Conservation (phyloP, 2,797 vertebrate genomes). For the Phrynocephalus guinanensis region DNA sequence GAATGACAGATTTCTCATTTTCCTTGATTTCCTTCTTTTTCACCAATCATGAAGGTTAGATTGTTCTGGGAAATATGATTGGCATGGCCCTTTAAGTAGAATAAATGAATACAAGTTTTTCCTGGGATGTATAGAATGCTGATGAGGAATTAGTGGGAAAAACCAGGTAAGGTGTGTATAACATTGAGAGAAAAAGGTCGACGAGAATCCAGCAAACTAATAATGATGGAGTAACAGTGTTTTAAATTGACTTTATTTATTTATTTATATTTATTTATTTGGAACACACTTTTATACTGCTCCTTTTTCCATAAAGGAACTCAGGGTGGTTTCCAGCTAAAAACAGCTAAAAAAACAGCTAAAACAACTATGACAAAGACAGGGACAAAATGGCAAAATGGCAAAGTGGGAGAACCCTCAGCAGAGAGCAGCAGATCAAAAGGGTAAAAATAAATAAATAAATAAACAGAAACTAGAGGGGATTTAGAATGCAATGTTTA, state of each 20-base stretch:
- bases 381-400: too few relatives aligned
- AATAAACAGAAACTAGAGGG: not conserved
- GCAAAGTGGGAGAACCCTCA: too few relatives aligned
- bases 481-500: conserved; percentile 24
- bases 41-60: not conserved
- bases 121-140: not conserved
- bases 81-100: conserved; percentile 6
- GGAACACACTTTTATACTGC: too few relatives aligned
- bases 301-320: too few relatives aligned
- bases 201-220: conserved; percentile 17
- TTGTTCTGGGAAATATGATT: conserved; percentile 3
- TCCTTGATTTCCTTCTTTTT: not conserved
- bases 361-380: too few relatives aligned
- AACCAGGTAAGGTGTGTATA: not conserved
- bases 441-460: too few relatives aligned
- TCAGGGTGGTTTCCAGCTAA: too few relatives aligned
- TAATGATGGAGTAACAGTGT: not conserved
- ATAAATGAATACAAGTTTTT: conserved; percentile 13
- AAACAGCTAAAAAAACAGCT: too few relatives aligned
- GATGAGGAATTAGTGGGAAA: conserved; percentile 25
- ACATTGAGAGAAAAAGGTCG: not conserved
- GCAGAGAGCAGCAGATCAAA: too few relatives aligned
- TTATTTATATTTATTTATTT: too few relatives aligned
- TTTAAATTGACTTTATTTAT: not conserved
- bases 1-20: conserved; percentile 2